A percentile compares a stretch with the other conserved stretches of the same genome.
Evolutionary conservation across 2,888 invertebrate species (phyloP).

Genomic region (Anaspis maculata): DNA sequence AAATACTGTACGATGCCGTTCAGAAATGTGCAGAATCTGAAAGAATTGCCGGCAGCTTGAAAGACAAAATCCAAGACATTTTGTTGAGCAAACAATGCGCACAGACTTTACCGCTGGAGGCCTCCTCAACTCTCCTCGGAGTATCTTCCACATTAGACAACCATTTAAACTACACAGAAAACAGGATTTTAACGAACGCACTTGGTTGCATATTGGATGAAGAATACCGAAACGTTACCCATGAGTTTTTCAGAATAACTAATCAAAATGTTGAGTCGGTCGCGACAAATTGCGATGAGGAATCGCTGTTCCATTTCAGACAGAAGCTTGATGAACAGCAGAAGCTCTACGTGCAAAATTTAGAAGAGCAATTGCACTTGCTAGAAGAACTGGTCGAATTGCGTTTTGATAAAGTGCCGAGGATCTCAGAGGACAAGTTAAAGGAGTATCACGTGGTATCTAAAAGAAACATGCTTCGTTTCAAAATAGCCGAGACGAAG

Average conservation of each 20-base stretch:
- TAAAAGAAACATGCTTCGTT: constrained; percentile 34
- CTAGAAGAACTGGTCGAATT: constrained; percentile 35
- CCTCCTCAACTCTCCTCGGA: constrained; percentile 1
- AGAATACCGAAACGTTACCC: constrained; percentile 7
- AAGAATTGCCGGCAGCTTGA: constrained; percentile 19
- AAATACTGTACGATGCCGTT: constrained; percentile 27
- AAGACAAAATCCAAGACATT: constrained; percentile 25
- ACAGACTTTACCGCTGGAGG: constrained; percentile 13
- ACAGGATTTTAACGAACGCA: constrained; percentile 35
- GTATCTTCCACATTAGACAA: constrained; percentile 11
- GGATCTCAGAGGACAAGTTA: constrained; percentile 32
- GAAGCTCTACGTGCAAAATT: constrained; percentile 32
- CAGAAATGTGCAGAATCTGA: constrained; percentile 22
- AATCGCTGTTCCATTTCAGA: constrained; percentile 26
- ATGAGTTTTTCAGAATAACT: constrained; percentile 14
- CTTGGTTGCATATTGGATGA: too few relatives aligned
- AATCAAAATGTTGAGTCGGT: constrained; percentile 20
- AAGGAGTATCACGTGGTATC: constrained; percentile 33
- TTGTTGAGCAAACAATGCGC: constrained; percentile 20
- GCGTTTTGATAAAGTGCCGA: constrained; percentile 31
- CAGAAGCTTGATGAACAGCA: constrained; percentile 35
- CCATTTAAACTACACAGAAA: constrained; percentile 19
- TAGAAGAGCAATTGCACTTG: constrained; percentile 28
- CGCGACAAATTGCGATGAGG: constrained; percentile 2
- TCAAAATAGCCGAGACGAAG: constrained; percentile 28